phyloP scores from a whole-genome alignment of 2,888 invertebrate genomes.

The Dexiosoma caninum region DNA sequence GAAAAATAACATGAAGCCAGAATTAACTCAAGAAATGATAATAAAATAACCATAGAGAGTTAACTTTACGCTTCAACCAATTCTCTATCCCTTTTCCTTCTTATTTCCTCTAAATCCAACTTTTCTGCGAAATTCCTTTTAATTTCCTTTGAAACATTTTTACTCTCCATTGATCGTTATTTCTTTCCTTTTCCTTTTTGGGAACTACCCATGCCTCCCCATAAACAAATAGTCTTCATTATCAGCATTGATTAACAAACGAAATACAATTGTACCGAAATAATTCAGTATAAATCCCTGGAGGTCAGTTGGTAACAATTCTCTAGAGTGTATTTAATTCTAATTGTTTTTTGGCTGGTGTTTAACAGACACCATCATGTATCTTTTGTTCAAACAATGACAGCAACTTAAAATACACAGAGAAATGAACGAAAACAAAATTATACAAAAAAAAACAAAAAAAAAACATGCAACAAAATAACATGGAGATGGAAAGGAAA shows the following conservation, averaged over 20 bases:
- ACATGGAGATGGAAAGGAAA: slow-evolving; percentile 29
- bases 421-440: neutral
- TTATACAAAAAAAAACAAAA: neutral
- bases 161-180: neutral
- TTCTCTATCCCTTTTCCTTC: no score
- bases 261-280: slow-evolving; percentile 8
- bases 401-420: neutral
- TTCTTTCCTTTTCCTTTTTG: neutral
- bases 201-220: neutral
- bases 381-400: slow-evolving; percentile 17
- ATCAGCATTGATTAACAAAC: slow-evolving; percentile 8
- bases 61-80: no score
- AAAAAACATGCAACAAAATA: neutral
- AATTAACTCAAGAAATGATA: no score
- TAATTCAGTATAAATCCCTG: slow-evolving; percentile 49
- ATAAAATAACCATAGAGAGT: no score
- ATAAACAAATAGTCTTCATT: neutral
- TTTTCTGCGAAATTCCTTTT: neutral
- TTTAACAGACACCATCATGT: slow-evolving; percentile 8
- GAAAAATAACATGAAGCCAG: no score
- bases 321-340: slow-evolving; percentile 59
- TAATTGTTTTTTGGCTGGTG: slow-evolving; percentile 60
- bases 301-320: slow-evolving; percentile 53
- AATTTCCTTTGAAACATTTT: neutral
- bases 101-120: neutral